Percentiles rank a stretch among this genome's conserved stretches.
Conservation (phyloP, 2,797 vertebrate genomes). For the Aselliscus stoliczkanus region DNA sequence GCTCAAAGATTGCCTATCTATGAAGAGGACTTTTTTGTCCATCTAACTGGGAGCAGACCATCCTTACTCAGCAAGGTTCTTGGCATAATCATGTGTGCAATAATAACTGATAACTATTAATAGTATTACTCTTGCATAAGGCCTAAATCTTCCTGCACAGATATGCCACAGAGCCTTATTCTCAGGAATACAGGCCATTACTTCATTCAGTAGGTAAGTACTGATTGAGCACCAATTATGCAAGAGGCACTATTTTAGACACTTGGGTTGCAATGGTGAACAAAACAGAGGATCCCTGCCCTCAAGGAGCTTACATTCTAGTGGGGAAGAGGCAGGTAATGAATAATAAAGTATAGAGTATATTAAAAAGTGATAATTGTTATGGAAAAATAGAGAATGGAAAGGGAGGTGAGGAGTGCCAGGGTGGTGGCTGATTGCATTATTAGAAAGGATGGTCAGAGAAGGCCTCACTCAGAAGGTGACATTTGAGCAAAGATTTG, state of each 20-base stretch:
- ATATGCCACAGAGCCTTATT: not conserved
- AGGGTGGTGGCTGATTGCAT: not conserved
- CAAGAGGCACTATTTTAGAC: not conserved
- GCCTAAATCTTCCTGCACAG: not conserved
- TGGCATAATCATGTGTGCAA: not conserved
- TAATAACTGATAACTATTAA: not conserved
- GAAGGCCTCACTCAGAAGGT: not conserved
- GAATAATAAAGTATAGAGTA: not conserved
- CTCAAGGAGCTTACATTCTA: not conserved
- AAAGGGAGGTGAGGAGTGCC: not conserved
- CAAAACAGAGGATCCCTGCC: not conserved
- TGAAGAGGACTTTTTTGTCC: not conserved
- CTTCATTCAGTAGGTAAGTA: not conserved
- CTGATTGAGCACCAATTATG: not conserved
- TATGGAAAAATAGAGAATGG: not conserved
- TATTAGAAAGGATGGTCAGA: not conserved
- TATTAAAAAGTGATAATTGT: not conserved
- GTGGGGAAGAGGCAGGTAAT: not conserved
- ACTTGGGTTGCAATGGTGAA: not conserved
- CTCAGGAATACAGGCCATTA: not conserved
- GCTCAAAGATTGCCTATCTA: not conserved
- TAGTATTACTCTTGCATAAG: not conserved
- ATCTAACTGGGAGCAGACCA: not conserved
- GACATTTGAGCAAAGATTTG: not conserved
- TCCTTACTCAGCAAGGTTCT: not conserved